phyloP scores from a whole-genome alignment of 2,888 invertebrate species.

The Drosophila dives region DNA sequence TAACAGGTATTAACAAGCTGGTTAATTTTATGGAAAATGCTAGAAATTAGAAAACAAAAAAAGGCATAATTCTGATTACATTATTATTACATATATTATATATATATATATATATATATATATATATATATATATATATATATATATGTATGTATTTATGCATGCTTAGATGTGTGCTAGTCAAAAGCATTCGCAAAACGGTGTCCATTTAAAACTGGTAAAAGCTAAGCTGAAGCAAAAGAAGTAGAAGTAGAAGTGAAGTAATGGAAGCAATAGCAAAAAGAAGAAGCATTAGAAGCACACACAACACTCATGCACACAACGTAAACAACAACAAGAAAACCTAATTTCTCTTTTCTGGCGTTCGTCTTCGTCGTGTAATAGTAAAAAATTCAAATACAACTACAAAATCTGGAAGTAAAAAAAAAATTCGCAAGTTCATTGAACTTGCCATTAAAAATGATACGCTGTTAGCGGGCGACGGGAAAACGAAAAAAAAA shows the following conservation, averaged over 20 bases:
- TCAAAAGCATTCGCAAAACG: constrained; percentile 24
- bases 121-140: not conserved
- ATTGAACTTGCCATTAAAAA: constrained; percentile 81
- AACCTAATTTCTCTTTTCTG: constrained; percentile 66
- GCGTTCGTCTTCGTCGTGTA: constrained; percentile 44
- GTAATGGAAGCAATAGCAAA: constrained; percentile 11
- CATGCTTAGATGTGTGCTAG: not conserved
- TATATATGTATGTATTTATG: not conserved
- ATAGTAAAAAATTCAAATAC: constrained; percentile 57
- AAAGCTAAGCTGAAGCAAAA: constrained; percentile 11
- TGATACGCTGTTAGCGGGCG: constrained; percentile 55
- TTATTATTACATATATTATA: not conserved
- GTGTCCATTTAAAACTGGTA: constrained; percentile 46
- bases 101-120: not conserved
- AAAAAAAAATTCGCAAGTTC: constrained; percentile 81
- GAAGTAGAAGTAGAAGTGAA: constrained; percentile 4
- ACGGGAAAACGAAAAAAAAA: constrained; percentile 43
- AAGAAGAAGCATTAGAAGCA: constrained; percentile 10
- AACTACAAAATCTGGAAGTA: constrained; percentile 34
- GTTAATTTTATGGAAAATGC: not conserved
- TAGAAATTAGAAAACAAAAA: not conserved
- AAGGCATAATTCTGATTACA: not conserved
- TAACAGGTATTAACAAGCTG: not conserved
- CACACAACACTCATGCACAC: constrained; percentile 5
- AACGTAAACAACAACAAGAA: constrained; percentile 40